Base-by-base conservation (phyloP, 2,888 invertebrate genomes). In the Drosophila austrosaltans region DNA sequence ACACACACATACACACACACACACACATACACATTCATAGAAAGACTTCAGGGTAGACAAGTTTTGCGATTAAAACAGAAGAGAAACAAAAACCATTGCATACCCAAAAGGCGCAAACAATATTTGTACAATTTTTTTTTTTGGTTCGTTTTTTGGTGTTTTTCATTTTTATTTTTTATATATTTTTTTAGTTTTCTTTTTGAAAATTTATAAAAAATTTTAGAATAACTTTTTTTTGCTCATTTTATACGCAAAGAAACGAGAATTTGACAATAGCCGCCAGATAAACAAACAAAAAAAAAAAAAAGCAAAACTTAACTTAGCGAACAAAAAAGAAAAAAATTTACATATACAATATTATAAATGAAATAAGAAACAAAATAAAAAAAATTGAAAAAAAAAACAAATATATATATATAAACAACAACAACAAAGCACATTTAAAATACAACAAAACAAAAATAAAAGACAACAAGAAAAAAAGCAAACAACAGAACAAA, bases 231-330 rank as follows among this genome's bases (percentile, higher is more conserved):
- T 30, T 30, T 20, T 20, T 7, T 8, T 48, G 22, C 8, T 20
- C 8, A 48, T 48, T 48, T 48, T 48, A 25, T 48, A 48, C 48
- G 48, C 48, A 48, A 48, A 48, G 48, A 60, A 62, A 63, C 58
- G 39, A 36, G 64, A 39, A 61, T 64, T 77, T 70, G 64, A 78
- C 78, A 71, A 81, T 69, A 67, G 65, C 64, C 70, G 48, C 25
- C 42, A 63, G 58, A 53, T 60, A 10, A 48, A 16, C 16, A 16
- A 16, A 16, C 0, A 30, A 6, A 30, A 30, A 30, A 30, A 30
- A 30, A 28, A 2, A 28, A 48, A 22, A 48, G 22, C 48, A 48
- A 48, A 48, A 48, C 10, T 48, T 48, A 48, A 25, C 22, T 25
- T 48, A 48, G 25, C 25, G 22, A 25, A 16, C 16, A 16, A 16